A percentile compares a stretch with the other conserved stretches of the same genome.
phyloP scores from a whole-genome alignment of 2,113 vertebrate species.

The Melanerpes aurifrons region DNA sequence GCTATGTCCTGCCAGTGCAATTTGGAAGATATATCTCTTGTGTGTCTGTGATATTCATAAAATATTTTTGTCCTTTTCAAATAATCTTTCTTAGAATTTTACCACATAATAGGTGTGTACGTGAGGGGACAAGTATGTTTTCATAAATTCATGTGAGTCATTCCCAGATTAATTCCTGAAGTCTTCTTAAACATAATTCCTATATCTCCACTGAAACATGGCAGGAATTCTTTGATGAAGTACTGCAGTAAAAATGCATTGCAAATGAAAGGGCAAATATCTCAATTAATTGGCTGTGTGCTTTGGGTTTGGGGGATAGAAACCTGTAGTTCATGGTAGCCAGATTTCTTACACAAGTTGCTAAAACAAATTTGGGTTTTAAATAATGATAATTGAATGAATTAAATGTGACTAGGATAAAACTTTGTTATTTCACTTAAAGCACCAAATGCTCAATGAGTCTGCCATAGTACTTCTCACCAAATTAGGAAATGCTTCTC shows the following conservation, averaged over 20 bases:
- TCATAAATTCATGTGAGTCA: not conserved
- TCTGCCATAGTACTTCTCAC: not conserved
- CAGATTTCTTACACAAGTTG: not conserved
- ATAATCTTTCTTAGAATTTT: not conserved
- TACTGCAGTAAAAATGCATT: not conserved
- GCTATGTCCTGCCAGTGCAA: not conserved
- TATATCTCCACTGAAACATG: not conserved
- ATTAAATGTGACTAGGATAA: not conserved
- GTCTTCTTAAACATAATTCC: not conserved
- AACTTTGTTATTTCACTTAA: not conserved
- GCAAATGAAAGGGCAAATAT: not conserved
- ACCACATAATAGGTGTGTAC: not conserved
- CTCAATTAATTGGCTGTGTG: not conserved
- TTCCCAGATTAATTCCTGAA: not conserved
- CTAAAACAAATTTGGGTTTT: not conserved
- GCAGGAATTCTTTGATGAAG: not conserved
- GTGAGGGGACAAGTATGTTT: not conserved
- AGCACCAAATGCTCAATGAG: not conserved
- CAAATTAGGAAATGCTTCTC: not conserved
- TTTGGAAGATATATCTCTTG: not conserved
- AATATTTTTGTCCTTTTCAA: not conserved
- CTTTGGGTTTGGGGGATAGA: not conserved
- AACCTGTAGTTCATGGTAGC: not conserved
- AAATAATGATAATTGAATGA: not conserved
- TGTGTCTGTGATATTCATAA: not conserved